Conservation (phyloP, 2,888 invertebrate species). For the Drosophila meridiana region DNA sequence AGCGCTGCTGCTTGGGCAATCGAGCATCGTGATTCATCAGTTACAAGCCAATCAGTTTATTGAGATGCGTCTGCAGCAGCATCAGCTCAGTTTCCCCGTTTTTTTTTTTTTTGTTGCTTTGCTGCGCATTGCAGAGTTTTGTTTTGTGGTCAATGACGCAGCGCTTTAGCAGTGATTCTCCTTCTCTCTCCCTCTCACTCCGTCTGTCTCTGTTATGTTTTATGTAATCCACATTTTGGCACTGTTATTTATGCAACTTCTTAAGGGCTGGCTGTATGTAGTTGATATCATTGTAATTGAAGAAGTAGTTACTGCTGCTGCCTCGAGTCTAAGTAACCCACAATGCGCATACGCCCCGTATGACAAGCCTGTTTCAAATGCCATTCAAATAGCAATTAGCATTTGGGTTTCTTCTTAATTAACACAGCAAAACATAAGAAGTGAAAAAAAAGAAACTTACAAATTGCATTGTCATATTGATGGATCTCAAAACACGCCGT, state of each 20-base stretch:
- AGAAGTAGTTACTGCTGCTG: slow-evolving; percentile 16
- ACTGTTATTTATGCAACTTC: slow-evolving; percentile 74
- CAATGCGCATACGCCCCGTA: slow-evolving; percentile 44
- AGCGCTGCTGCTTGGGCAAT: slow-evolving; percentile 27
- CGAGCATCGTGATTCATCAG: slow-evolving; percentile 65
- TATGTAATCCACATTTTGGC: slow-evolving; percentile 69
- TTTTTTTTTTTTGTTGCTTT: slow-evolving; percentile 5
- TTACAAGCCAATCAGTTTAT: slow-evolving; percentile 49
- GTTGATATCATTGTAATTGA: slow-evolving; percentile 14
- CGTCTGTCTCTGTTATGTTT: slow-evolving; percentile 38
- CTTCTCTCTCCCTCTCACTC: slow-evolving; percentile 1
- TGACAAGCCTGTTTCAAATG: slow-evolving; percentile 35
- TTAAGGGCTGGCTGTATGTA: slow-evolving; percentile 43
- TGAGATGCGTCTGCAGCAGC: slow-evolving; percentile 43
- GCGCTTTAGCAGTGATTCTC: slow-evolving; percentile 47
- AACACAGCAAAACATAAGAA: slow-evolving; percentile 1
- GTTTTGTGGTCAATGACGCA: slow-evolving; percentile 72
- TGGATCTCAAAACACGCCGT: slow-evolving; percentile 45
- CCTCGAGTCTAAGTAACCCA: slow-evolving; percentile 16
- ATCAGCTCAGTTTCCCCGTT: slow-evolving; percentile 16
- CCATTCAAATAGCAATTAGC: slow-evolving; percentile 70
- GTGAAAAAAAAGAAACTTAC: slow-evolving; percentile 24
- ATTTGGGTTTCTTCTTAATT: slow-evolving; percentile 25
- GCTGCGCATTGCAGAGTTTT: slow-evolving; percentile 36
- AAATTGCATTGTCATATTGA: slow-evolving; percentile 69